These are phyloP conservation scores for Pandion haliaetus DNA, from an alignment of 2,113 vertebrate species.

Conservation along the genomic window DNA sequence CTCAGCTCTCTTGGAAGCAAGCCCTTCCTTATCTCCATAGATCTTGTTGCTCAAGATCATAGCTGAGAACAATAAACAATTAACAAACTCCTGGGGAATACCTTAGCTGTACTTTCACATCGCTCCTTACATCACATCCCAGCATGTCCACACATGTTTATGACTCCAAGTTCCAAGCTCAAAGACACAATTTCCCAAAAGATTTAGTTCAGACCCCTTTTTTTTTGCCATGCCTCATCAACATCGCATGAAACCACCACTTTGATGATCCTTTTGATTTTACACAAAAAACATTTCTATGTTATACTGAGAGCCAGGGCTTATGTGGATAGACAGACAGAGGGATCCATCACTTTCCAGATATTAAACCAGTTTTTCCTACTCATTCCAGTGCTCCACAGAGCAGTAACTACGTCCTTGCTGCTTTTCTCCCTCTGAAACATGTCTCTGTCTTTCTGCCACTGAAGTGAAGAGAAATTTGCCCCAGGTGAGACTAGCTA, in stretches of 20 bases:
- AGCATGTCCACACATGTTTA: background rate
- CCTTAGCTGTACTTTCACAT: background rate
- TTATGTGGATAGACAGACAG: background rate
- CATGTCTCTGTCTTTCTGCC: background rate
- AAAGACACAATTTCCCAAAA: background rate
- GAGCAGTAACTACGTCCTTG: background rate
- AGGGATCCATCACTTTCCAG: background rate
- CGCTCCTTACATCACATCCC: background rate
- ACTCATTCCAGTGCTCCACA: background rate
- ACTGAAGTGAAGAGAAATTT: background rate
- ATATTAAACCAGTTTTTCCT: background rate
- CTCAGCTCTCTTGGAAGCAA: background rate
- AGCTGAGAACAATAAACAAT: background rate
- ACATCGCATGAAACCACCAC: rapidly evolving
- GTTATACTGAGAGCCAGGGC: background rate
- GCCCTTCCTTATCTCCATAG: background rate
- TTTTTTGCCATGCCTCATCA: background rate
- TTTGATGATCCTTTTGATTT: background rate
- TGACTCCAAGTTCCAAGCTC: background rate
- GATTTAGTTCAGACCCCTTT: background rate
- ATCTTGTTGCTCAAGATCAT: background rate
- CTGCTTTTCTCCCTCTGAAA: background rate
- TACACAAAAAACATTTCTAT: background rate
- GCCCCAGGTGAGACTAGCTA: background rate
- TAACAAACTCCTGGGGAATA: background rate